phyloP scores from a whole-genome alignment of 2,113 vertebrate species.

The Crotalus horridus region DNA sequence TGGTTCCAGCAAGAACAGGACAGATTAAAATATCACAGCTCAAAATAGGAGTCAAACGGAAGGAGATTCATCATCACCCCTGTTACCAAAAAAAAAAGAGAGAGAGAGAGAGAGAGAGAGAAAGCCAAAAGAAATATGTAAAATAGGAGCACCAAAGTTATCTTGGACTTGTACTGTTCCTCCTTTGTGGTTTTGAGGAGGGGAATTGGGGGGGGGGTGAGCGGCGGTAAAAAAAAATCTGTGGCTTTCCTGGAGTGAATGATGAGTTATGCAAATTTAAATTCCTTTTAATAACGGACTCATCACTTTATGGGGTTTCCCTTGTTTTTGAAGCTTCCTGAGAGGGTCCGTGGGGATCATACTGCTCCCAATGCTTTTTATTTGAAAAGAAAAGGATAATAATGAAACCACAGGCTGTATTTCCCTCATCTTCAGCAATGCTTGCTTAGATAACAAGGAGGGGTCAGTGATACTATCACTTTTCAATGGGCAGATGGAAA shows the following conservation, averaged over 20 bases:
- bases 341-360: not conserved
- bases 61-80: conserved; percentile 80
- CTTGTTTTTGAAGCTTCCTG: conserved; percentile 28
- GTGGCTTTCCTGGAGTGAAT: conserved; percentile 47
- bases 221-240: conserved; percentile 34
- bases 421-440: not conserved
- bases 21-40: conserved; percentile 83
- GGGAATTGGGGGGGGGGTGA: not conserved
- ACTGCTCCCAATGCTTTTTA: not conserved
- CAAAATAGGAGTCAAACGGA: conserved; percentile 82
- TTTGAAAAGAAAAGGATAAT: not conserved
- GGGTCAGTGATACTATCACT: not conserved
- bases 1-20: conserved; percentile 76
- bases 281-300: conserved; percentile 21
- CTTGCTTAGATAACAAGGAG: not conserved
- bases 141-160: conserved; percentile 74
- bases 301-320: conserved; percentile 52
- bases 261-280: conserved; percentile 48
- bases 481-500: not conserved
- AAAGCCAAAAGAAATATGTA: conserved; percentile 64
- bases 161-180: conserved; percentile 68
- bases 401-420: not conserved
- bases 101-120: not conserved
- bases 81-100: conserved; percentile 62
- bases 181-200: conserved; percentile 50